phyloP scores from a whole-genome alignment of 2,797 vertebrate species.

The Hyperoplus immaculatus region DNA sequence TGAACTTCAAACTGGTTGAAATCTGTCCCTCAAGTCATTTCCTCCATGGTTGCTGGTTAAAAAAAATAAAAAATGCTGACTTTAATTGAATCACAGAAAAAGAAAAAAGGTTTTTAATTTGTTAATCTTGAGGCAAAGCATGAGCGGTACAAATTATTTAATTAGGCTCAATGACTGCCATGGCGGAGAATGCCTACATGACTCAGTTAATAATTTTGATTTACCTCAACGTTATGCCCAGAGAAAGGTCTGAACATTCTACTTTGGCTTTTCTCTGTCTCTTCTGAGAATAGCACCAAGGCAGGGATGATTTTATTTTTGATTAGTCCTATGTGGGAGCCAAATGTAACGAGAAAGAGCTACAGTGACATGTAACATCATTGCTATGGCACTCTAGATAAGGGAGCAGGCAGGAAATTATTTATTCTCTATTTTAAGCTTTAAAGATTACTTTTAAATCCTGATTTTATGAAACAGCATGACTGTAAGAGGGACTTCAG shows the following conservation, averaged over 20 bases:
- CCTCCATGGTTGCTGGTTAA: slow-evolving; percentile 47
- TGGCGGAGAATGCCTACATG: slow-evolving; percentile 56
- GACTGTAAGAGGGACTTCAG: slow-evolving; percentile 27
- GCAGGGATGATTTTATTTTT: slow-evolving; percentile 57
- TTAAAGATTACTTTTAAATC: slow-evolving; percentile 47
- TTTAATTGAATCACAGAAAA: slow-evolving; percentile 76
- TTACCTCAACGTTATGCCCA: slow-evolving; percentile 50
- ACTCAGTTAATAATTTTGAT: slow-evolving; percentile 65
- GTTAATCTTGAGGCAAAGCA: slow-evolving; percentile 72
- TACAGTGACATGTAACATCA: slow-evolving; percentile 48
- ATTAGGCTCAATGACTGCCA: slow-evolving; percentile 60
- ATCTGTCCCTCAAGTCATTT: slow-evolving; percentile 50
- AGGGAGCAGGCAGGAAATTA: slow-evolving; percentile 35
- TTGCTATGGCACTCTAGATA: slow-evolving; percentile 45
- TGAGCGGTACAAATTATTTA: slow-evolving; percentile 69
- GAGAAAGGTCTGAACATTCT: slow-evolving; percentile 34
- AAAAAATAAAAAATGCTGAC: slow-evolving; percentile 27
- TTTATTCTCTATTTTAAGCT: slow-evolving; percentile 52
- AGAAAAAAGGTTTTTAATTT: slow-evolving; percentile 64
- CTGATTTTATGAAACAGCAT: slow-evolving; percentile 32
- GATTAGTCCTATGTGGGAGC: slow-evolving; percentile 42
- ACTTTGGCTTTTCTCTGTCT: slow-evolving; percentile 37
- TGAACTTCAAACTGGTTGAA: slow-evolving; percentile 31
- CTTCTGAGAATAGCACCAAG: slow-evolving; percentile 53
- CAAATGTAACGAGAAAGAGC: slow-evolving; percentile 54